Base-by-base conservation (phyloP, 2,113 vertebrate genomes). In the Corythornis vintsioides region DNA sequence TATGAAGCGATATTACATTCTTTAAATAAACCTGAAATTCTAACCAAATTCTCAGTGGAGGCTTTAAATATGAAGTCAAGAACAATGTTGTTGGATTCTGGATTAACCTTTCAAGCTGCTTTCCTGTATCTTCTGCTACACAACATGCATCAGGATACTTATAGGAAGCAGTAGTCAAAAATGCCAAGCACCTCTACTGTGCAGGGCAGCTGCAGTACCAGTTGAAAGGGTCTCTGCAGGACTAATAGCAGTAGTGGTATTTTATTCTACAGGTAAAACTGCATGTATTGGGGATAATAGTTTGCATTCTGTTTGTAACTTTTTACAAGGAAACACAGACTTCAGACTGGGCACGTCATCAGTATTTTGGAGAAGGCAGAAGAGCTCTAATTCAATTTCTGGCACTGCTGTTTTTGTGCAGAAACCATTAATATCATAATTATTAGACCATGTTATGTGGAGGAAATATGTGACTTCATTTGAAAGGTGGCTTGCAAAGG, bases 381-480 rank as follows among this genome's bases (percentile, higher is more conserved):
- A 74, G 38, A 76, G 5, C 17, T 52, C 22, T 63, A 48, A 63
- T 76, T 86, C 76, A 82, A 52, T 83, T 89, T 76, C 64, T 87
- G 64, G 29, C 56, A 35, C 20, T 31, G 18, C 47, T 92, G 35
- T 9, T 89, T 89, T 90, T 76, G 56, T 3, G 9, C 71, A 88
- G 56, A 91, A 93, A 48, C 64, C 35, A 77, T 83, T 82, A 89
- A 55, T 71, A 77, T 71, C 24, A 60, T 61, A 43, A 59, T 73
- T 70, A 50, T 66, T 82, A 91, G 75, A 70, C 21, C 29, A 18
- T 56, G 55, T 83, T 88, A 67, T 42, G 38, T 72, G 15, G 40
- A 94, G 60, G 61, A 94, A 93, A 92, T 88, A 52, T 89, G 64
- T 73, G 57, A 64, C 67, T 95, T 90, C 66, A 83, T 87, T 60